Evolutionary conservation across 2,888 invertebrate genomes (phyloP).

Genomic region (Oeneis ivallda): DNA sequence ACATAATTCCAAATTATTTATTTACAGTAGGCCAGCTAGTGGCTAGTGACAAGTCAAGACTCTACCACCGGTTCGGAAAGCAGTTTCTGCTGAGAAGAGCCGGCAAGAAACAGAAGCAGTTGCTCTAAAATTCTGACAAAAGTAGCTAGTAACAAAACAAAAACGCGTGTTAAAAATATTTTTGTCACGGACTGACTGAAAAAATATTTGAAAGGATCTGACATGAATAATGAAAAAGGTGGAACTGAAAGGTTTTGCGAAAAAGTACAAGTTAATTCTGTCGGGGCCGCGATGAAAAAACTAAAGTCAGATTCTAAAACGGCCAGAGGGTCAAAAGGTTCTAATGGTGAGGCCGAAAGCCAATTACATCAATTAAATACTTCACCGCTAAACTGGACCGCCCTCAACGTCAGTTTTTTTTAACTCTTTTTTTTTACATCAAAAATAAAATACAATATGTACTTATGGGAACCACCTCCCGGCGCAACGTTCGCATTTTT

Average conservation of each 20-base stretch:
- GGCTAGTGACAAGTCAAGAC: no score
- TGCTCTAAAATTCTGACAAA: no score
- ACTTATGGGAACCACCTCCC: not conserved
- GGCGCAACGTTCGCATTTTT: not conserved
- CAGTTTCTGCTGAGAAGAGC: no score
- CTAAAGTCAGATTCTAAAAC: slow-evolving; percentile 58
- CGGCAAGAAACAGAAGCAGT: no score
- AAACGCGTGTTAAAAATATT: slow-evolving; percentile 32
- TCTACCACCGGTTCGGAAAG: no score
- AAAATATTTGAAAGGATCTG: slow-evolving; percentile 60
- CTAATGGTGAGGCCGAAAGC: slow-evolving; percentile 72
- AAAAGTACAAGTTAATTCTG: slow-evolving; percentile 64
- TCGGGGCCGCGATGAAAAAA: slow-evolving; percentile 51
- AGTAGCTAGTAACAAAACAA: slow-evolving; percentile 4
- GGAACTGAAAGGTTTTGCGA: slow-evolving; percentile 58
- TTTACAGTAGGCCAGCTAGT: no score
- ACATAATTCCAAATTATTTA: no score
- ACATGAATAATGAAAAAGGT: slow-evolving; percentile 70
- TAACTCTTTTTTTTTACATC: slow-evolving; percentile 4
- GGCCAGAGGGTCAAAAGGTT: slow-evolving; percentile 55
- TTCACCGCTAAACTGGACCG: slow-evolving; percentile 54
- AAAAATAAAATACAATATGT: no score
- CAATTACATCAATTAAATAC: slow-evolving; percentile 79
- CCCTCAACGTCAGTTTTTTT: slow-evolving; percentile 32
- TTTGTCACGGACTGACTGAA: slow-evolving; percentile 52